Conservation (phyloP, 2,113 vertebrate species). For the Noturus placidus region DNA sequence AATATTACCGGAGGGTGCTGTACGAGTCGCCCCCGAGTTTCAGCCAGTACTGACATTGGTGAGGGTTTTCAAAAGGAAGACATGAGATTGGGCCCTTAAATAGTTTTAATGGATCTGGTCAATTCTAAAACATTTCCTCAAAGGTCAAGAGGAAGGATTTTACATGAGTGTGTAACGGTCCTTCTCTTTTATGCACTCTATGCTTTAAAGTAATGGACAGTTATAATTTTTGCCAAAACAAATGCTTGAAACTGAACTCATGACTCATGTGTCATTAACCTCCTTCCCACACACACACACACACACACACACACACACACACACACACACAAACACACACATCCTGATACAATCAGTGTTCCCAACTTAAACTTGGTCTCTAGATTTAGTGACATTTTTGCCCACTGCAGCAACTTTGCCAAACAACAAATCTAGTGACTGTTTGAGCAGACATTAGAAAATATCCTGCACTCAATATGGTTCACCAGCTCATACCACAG, state of each 20-base stretch:
- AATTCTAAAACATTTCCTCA: neutral
- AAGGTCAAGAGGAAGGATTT: neutral
- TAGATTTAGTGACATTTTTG: neutral
- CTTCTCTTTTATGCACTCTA: neutral
- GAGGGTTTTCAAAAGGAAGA: neutral
- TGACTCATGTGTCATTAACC: constrained; percentile 13
- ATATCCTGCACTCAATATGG: neutral
- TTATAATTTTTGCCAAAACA: neutral
- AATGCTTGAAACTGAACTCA: neutral
- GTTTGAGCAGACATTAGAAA: neutral
- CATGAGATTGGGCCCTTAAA: neutral
- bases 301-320: constrained; percentile 3
- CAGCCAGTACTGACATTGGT: no score
- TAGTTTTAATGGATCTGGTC: neutral
- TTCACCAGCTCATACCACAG: neutral
- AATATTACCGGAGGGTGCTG: no score
- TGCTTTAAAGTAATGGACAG: neutral
- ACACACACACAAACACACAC: neutral
- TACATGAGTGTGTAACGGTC: neutral
- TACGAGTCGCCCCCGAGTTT: neutral
- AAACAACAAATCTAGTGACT: neutral
- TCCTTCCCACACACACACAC: neutral
- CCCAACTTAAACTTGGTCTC: neutral
- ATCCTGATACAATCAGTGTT: neutral
- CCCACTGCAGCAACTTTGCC: neutral